Evolutionary conservation across 2,888 invertebrate species (phyloP), one percentile per base, ranked within the genome.

Genomic region (Hermodice carunculata): DNA sequence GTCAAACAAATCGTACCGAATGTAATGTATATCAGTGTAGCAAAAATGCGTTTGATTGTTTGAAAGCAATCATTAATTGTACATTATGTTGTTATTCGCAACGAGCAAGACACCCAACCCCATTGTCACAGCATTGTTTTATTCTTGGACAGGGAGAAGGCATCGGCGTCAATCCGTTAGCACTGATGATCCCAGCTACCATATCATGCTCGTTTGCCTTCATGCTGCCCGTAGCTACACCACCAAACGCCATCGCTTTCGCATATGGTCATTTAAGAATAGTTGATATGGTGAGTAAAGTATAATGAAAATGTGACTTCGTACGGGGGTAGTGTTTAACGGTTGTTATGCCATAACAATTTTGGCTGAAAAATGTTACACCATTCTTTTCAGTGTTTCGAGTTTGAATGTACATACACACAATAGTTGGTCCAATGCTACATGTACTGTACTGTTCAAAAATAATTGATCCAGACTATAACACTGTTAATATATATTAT

Each of bases 181-280:
- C 93, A 86, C 88, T 96, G 83, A 95, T 96, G 91, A 88, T 96
- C 76, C 95, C 96, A 0, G 94, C 94, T 0, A 91, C 95, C 0
- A 87, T 96, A 28, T 92, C 94, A 2, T 94, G 95, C 83, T 95
- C 95, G 59, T 95, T 95, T 88, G 95, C 89, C 29, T 89, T 96
- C 89, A 95, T 95, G 89, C 89, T 97, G 85, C 96, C 96, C 0
- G 96, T 96, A 17, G 96, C 95, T 52, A 96, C 96, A 0, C 96
- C 96, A 1, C 96, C 96, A 19, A 97, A 97, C 86, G 96, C 97
- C 3, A 94, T 98, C 66, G 95, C 94, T 0, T 93, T 93, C 24
- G 93, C 85, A 0, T 78, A 80, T 43, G 85, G 86, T n/a, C 75
- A 80, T 66, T 66, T 87, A 19, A 80, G 73, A 53, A 82, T 86